A percentile compares a stretch with the other conserved stretches of the same genome.
Evolutionary conservation across 2,113 vertebrate genomes (phyloP).

Genomic region (Calyptomena viridis): DNA sequence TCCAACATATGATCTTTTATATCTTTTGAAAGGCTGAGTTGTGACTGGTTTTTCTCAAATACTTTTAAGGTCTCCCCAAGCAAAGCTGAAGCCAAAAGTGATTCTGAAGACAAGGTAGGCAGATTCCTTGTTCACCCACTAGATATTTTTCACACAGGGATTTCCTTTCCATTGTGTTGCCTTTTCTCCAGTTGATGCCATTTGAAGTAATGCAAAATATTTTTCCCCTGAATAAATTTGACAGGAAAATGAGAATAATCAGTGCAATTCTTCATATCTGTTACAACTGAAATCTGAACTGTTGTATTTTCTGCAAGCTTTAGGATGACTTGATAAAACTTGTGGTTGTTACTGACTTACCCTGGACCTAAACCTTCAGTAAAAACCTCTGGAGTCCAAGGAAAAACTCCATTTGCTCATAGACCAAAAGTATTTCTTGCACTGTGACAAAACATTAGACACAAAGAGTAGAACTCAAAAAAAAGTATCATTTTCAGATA

Average conservation of each 20-base stretch:
- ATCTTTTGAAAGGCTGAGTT: background rate
- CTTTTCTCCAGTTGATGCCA: rapidly evolving
- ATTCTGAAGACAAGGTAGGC: constrained; percentile 76
- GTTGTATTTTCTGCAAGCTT: background rate
- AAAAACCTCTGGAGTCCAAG: background rate
- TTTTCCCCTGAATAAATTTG: background rate
- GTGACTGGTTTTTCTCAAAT: background rate
- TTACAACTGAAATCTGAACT: background rate
- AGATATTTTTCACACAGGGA: background rate
- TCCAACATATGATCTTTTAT: background rate
- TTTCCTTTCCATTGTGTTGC: background rate
- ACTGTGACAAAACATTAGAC: background rate
- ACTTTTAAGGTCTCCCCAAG: constrained; percentile 75
- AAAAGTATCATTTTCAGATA: background rate
- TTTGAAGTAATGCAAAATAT: background rate
- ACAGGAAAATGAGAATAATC: background rate
- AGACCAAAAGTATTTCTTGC: background rate
- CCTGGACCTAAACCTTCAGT: background rate
- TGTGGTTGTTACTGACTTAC: background rate
- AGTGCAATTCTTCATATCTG: background rate
- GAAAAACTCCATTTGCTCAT: background rate
- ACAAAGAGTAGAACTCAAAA: background rate
- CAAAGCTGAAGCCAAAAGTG: constrained; percentile 74
- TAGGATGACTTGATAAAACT: background rate
- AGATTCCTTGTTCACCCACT: background rate